Evolutionary conservation across 1,140 invertebrate genomes (phyloP), one percentile per base, ranked within the genome.

Genomic region (Lepeophtheirus salmonis): DNA sequence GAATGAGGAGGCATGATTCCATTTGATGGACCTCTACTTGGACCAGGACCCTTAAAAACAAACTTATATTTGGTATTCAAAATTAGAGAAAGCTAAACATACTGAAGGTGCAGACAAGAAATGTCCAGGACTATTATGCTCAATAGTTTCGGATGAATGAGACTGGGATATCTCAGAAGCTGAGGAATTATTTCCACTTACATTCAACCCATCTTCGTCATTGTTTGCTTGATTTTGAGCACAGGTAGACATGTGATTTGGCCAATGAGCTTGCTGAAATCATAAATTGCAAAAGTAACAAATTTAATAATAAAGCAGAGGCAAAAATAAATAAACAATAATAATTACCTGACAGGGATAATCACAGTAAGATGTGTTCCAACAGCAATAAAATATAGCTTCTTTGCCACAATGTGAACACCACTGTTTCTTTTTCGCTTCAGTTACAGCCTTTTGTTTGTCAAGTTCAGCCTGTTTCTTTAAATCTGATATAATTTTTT

Each of bases 331-430:
- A 48, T 14, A n/a, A n/a, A n/a, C n/a, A n/a, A n/a, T 59, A n/a
- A 20, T 16, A 6, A 20, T 24, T 64, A 71, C 70, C 68, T 88
- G 85, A 66, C 89, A 92, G 2, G 79, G 74, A 69, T 85, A 84
- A 73, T 84, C 83, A 70, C 89, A 94, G 69, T 94, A 94, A 25
- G 86, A 83, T 0, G 89, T 91, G 71, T 91, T 92, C 88, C 88
- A 92, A 67, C 89, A 92, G 67, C 89, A 92, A 72, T 89, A 90
- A 68, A 88, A 88, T 63, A 86, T 78, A 0, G 88, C 85, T 72
- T 90, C 86, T 63, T 84, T 81, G 50, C 78, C 78, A 72, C 89
- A 94, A 66, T 79, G 78, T 0, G 84, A 80, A 70, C 89, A 92
- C 89, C 89, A 89, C 67, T 86, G 83, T 69, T 86, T 86, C 26